Base-by-base conservation (phyloP, 2,113 vertebrate species). In the Anas platyrhynchos region DNA sequence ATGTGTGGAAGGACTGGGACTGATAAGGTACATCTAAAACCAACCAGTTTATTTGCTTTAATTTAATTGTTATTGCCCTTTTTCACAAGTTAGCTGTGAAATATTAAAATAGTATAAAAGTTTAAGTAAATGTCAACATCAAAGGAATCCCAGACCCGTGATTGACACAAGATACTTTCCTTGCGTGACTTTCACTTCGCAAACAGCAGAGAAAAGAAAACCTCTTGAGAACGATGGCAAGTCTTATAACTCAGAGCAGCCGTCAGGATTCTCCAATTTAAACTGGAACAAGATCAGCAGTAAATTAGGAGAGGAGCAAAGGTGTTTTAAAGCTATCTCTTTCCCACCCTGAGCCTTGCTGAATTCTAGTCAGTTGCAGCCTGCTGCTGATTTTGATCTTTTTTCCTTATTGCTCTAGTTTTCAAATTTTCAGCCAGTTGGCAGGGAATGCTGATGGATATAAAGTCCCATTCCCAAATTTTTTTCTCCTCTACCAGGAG, bases 151-250 rank as follows among this genome's bases (percentile, higher is more conserved):
- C 55, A 89, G 32, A 48, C 6, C 58, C 5, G 1, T 94, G 89
- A 95, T 5, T 95, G 86, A 91, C 91, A 91, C 21, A 1, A 87
- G 73, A 61, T 91, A 82, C 63, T 94, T 95, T 58, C 54, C 44
- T 94, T 89, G 55, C 8, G 0, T 84, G 86, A 94, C 84, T 95
- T 92, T 92, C n/a, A 69, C 71, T 91, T 89, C 3, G 1, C 59
- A 87, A 89, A 89, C 41, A 82, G 67, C 78, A 95, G 75, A 94
- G 89, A 88, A 67, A 89, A 79, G 74, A 94, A 97, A 94, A 91
- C 36, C 84, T 94, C 84, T 25, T 89, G 91, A 91, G 89, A 93
- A 79, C 2, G 6, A 74, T 71, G 67, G 84, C 50, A 93, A 85
- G 34, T 74, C 36, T 67, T 95, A 22, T 87, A 95, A 94, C 82